Evolutionary conservation across 1,140 invertebrate species (phyloP), one percentile per base, ranked within the genome.

Genomic region (Drosophila murphyi): DNA sequence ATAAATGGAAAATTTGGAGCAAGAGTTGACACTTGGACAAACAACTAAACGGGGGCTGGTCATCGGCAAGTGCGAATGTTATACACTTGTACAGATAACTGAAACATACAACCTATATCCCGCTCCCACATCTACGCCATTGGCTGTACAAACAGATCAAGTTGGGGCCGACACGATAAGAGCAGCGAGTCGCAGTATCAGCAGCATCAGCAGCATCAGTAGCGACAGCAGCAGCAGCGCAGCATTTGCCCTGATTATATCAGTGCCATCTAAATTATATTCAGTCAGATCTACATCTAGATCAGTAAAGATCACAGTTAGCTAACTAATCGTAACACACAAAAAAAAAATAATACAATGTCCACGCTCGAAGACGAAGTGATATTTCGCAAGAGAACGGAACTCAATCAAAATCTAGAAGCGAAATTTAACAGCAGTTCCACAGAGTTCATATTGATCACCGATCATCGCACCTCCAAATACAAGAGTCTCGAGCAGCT

Each of bases 31-130:
- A 78, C 61, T 72, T 79, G 67, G 59, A 32, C 47, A 82, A 82
- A 75, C 77, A 74, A 41, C 28, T 32, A 12, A 35, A 2, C 62
- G 55, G 64, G 71, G 71, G 71, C 71, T 73, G 71, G 71, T 73
- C 64, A 73, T 29, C 57, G 54, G 54, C 54, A 61, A 56, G 68
- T 60, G 48, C 60, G 62, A 67, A 20, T 20, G 37, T 10, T 65
- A 20, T 67, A 72, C 67, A 64, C 50, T 60, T 52, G 45, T 32
- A 52, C 48, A 61, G 72, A 55, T 74, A 74, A 56, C 80, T 88
- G 83, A 88, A 89, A 88, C 77, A 88, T 80, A 88, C 83, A 88
- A 88, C 83, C 83, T 89, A 72, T 88, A 89, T 88, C 83, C 83
- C 83, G 67, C 85, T 88, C 67, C 73, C 76, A 89, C 83, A 78